Base-by-base conservation (phyloP, 2,113 vertebrate species). In the Solenodon paradoxus region DNA sequence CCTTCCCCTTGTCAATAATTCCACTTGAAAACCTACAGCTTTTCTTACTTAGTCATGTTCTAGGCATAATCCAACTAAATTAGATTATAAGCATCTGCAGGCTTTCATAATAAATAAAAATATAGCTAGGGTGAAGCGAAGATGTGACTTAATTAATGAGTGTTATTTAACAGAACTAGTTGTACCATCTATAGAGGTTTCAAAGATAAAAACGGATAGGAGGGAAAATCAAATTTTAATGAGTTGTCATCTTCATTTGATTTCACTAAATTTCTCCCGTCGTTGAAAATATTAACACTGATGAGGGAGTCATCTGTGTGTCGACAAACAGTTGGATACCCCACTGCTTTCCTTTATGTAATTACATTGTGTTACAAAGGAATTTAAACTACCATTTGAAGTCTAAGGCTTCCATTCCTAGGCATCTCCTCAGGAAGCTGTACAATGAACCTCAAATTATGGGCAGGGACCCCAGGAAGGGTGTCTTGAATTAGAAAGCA, bases 151-250 rank as follows among this genome's bases (percentile, higher is more conserved):
- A 97, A 92, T 97, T 93, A 97, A 59, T 40, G 45, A 88, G 92
- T 96, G 96, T 97, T 96, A 97, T 97, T 98, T 98, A 98, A 97
- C 30, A 88, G 95, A 98, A 97, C 96, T 96, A 96, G 94, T 90
- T 92, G 92, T 51, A 92, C 74, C 92, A 61, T 63, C 68, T 68
- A 93, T 7, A 28, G 83, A 94, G 97, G 97, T 97, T 81, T 95
- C 95, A 98, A 96, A 97, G 97, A 98, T 94, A 96, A 96, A 97
- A 96, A 98, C 40, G 75, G 97, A 97, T 72, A 75, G 77, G 83
- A 83, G 55, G 87, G 64, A 96, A 97, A 97, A 97, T 88, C n/a
- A 93, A 93, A 78, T 95, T 98, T 97, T 95, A 98, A 98, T 96
- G 97, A 97, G 89, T 64, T 89, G 90, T 66, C 68, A 9, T 82